Conservation (phyloP, 2,113 vertebrate species). For the Tychaedon coryphoeus region DNA sequence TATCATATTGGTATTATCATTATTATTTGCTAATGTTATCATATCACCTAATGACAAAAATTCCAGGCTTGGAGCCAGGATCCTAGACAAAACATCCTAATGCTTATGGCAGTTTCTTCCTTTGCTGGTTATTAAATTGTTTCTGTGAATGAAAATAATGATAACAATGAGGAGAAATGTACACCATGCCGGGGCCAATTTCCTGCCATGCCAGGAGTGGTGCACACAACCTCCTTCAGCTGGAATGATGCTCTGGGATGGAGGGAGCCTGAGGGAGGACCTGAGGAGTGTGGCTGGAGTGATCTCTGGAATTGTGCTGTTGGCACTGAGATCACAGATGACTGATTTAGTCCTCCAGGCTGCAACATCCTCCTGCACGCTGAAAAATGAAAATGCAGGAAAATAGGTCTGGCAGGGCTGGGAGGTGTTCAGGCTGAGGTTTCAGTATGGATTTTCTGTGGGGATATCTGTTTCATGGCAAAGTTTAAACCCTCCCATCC, state of each 20-base stretch:
- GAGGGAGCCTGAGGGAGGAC: background rate
- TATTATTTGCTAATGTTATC: conserved; percentile 37
- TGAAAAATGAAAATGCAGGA: background rate
- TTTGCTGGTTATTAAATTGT: conserved; percentile 28
- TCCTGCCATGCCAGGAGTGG: background rate
- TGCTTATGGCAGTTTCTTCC: conserved; percentile 26
- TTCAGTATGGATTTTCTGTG: background rate
- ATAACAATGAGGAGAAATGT: background rate
- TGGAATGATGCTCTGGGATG: background rate
- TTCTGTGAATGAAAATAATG: conserved; percentile 26
- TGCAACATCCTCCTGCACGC: background rate
- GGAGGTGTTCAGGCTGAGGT: background rate
- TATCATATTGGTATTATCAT: background rate
- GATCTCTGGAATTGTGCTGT: background rate
- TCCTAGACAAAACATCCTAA: conserved; percentile 27
- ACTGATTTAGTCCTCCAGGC: background rate
- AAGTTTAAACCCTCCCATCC: background rate
- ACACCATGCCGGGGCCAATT: conserved; percentile 1
- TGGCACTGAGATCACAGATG: background rate
- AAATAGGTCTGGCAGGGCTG: background rate
- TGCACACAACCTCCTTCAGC: background rate
- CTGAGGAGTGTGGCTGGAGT: background rate
- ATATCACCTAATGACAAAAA: background rate
- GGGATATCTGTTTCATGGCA: background rate
- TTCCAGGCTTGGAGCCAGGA: background rate